Evolutionary conservation across 2,888 invertebrate species (phyloP).

Genomic region (Ichneumoninae sp.): DNA sequence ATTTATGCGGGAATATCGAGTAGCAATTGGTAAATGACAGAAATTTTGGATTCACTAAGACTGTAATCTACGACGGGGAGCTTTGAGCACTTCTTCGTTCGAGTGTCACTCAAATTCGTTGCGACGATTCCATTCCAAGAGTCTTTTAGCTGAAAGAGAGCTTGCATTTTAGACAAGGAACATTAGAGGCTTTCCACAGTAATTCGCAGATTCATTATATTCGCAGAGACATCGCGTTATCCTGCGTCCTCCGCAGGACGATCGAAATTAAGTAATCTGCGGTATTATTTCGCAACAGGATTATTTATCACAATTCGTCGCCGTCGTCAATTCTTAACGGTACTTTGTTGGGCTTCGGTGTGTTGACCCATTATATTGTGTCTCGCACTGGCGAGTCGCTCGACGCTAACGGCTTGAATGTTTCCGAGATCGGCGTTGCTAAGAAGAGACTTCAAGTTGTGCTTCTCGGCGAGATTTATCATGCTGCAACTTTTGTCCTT

Average conservation of each 20-base stretch:
- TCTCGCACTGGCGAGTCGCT: constrained; percentile 76
- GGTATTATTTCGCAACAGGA: constrained; percentile 4
- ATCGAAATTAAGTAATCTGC: constrained; percentile 34
- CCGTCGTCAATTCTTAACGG: not conserved
- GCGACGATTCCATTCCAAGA: constrained; percentile 54
- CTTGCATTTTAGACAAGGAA: constrained; percentile 21
- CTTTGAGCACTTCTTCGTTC: constrained; percentile 65
- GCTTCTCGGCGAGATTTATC: constrained; percentile 78
- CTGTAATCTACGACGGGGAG: constrained; percentile 30
- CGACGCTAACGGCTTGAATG: constrained; percentile 77
- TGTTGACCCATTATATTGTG: constrained; percentile 72
- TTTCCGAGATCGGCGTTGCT: constrained; percentile 74
- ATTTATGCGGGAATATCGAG: constrained; percentile 20
- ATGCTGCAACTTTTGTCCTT: constrained; percentile 80
- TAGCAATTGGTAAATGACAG: constrained; percentile 21
- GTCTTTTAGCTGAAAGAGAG: constrained; percentile 35
- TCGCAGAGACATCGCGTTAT: constrained; percentile 9
- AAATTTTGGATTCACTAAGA: constrained; percentile 32
- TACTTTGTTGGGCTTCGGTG: constrained; percentile 27
- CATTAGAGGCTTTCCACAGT: not conserved
- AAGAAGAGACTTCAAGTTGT: constrained; percentile 72
- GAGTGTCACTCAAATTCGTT: constrained; percentile 65
- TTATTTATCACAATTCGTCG: constrained; percentile 58
- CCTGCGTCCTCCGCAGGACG: not conserved
- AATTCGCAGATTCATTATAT: constrained; percentile 8